phyloP scores from a whole-genome alignment of 2,888 invertebrate genomes.

The Lithophane ornitopus region DNA sequence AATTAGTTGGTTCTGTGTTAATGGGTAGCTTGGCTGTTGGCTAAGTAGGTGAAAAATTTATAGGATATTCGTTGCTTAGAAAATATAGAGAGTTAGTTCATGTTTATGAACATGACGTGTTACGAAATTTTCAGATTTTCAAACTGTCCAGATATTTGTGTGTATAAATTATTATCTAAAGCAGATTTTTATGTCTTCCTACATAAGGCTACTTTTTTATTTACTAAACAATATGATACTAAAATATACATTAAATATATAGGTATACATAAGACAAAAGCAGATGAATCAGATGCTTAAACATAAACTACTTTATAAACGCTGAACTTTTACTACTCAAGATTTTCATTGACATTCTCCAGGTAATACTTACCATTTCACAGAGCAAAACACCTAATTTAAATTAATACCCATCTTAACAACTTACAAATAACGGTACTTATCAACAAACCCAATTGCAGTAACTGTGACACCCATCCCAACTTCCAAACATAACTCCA shows the following conservation, averaged over 20 bases:
- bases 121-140: too few relatives aligned
- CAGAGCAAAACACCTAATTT: conserved; percentile 20
- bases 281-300: not conserved
- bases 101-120: not conserved
- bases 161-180: not conserved
- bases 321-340: too few relatives aligned
- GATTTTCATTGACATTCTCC: not conserved
- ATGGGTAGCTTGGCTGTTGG: conserved; percentile 33
- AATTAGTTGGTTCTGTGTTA: conserved; percentile 53
- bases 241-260: too few relatives aligned
- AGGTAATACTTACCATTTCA: not conserved
- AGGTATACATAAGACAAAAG: not conserved
- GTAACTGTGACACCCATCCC: conserved; percentile 36
- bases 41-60: conserved; percentile 44
- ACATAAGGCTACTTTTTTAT: too few relatives aligned
- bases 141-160: not conserved
- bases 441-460: conserved; percentile 59
- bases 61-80: not conserved
- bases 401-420: conserved; percentile 24
- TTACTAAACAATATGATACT: too few relatives aligned
- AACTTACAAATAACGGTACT: conserved; percentile 33
- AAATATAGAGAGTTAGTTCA: not conserved
- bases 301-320: too few relatives aligned
- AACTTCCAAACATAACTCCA: conserved; percentile 73
- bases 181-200: not conserved